Evolutionary conservation across 2,888 invertebrate genomes (phyloP).

Genomic region (Sinodicranocentrus sp.): DNA sequence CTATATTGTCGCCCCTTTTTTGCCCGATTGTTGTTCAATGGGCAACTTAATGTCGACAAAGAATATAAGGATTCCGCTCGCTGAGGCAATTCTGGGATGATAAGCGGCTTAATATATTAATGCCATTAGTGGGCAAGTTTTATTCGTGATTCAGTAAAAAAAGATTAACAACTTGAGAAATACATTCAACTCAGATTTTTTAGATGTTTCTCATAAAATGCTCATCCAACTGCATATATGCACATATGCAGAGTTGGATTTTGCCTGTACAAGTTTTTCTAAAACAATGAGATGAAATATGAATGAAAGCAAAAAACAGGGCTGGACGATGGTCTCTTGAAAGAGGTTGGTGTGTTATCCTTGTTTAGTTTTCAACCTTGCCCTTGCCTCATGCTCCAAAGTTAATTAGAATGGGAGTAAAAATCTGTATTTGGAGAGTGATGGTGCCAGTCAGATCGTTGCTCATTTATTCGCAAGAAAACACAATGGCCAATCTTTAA

Average conservation of each 20-base stretch:
- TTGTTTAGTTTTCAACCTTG: constrained; percentile 14
- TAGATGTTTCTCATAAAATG: no score
- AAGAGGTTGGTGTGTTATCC: no score
- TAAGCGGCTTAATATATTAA: constrained; percentile 15
- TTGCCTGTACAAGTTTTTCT: no score
- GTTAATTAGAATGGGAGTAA: constrained; percentile 47
- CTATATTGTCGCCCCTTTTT: constrained; percentile 9
- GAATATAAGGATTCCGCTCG: neutral
- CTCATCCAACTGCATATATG: no score
- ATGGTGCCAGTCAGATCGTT: constrained; percentile 11
- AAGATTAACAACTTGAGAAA: no score
- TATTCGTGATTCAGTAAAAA: no score
- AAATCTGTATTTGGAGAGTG: constrained; percentile 40
- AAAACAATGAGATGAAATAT: no score
- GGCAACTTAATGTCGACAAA: constrained; percentile 4
- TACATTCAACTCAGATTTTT: no score
- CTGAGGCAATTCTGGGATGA: neutral
- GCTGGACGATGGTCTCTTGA: no score
- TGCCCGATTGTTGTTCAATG: neutral
- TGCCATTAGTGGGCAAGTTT: neutral
- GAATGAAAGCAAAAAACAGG: no score
- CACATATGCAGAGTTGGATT: no score
- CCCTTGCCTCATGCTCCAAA: constrained; percentile 42
- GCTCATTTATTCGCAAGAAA: neutral
- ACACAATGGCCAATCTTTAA: constrained; percentile 35